Base-by-base conservation (phyloP, 2,113 vertebrate species). In the Typhlomys cinereus region DNA sequence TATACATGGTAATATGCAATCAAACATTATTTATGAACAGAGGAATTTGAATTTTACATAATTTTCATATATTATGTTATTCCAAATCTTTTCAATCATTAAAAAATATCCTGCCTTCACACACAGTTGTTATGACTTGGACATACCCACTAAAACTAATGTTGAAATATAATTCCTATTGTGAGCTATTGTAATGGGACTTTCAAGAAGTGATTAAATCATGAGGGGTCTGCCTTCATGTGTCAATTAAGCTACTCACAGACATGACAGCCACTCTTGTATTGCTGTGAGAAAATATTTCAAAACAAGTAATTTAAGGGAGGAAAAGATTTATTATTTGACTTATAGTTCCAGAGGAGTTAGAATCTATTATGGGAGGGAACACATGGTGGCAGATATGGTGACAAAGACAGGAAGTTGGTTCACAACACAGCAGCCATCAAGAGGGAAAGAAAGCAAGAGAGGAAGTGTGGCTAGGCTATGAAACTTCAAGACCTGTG, bases 31-130 rank as follows among this genome's bases (percentile, higher is more conserved):
- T 88, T 52, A 46, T 44, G 39, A n/a, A 29, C 75, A 41, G 59
- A 29, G 29, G 75, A 95, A 86, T 84, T 81, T 67, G 9, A 82
- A 90, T 85, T 57, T 92, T 1, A 44, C 83, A 36, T 61, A 52
- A 64, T 84, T 59, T 87, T 82, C 25, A 46, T 46, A 2, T 93
- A 11, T 44, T 59, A 36, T 70, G 7, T 78, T n/a, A 7, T 50
- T 59, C 10, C 75, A 31, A 44, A 11, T 81, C 75, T 67, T 80
- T 81, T 80, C 29, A 92, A 57, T 52, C 29, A 64, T 46, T 85
- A 52, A 70, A 82, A 88, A 74, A 70, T 39, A 27, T 52, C 21
- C 50, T 92, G 82, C 21, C 11, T 17, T 66, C 7, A 84, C 57
- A 20, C 20, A 66, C 4, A 18, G 23, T 25, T 21, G 34, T 59